Percentiles rank a stretch among this genome's conserved stretches.
Evolutionary conservation across 1,140 invertebrate genomes (phyloP).

Genomic region (Zaprionus camerounensis): DNA sequence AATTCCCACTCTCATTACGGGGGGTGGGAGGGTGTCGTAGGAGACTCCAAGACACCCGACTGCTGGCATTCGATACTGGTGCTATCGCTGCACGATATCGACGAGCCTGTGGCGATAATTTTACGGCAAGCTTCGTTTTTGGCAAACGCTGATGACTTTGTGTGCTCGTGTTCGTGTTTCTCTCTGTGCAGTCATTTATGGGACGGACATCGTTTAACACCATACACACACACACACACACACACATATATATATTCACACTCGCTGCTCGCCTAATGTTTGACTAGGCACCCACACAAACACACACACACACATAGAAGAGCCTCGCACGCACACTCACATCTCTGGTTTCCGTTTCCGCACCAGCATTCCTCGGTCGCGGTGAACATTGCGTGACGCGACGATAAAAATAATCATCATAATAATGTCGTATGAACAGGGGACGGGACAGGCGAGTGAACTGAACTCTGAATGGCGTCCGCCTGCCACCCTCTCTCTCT

Average conservation of each 20-base stretch:
- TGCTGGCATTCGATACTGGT: conserved; percentile 44
- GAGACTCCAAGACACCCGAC: conserved; percentile 3
- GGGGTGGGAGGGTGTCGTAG: no score
- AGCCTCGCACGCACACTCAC: conserved; percentile 20
- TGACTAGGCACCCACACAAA: conserved; percentile 42
- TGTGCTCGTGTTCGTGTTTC: neutral
- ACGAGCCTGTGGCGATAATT: conserved; percentile 61
- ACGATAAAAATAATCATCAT: conserved; percentile 80
- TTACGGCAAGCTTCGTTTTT: conserved; percentile 71
- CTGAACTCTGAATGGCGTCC: conserved; percentile 12
- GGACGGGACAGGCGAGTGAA: conserved; percentile 11
- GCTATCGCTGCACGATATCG: conserved; percentile 47
- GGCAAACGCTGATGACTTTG: conserved; percentile 79
- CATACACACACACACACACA: neutral
- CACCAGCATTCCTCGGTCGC: neutral
- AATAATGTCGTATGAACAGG: conserved; percentile 69
- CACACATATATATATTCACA: conserved; percentile 19
- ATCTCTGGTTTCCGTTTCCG: conserved; percentile 67
- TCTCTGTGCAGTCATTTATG: conserved; percentile 82
- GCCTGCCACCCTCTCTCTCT: neutral
- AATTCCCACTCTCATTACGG: conserved; percentile 24
- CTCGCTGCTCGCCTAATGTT: conserved; percentile 10
- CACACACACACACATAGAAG: conserved; percentile 14
- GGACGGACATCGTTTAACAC: conserved; percentile 49
- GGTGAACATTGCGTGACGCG: conserved; percentile 74